phyloP scores from a whole-genome alignment of 2,797 vertebrate genomes.

The Pterois miles region DNA sequence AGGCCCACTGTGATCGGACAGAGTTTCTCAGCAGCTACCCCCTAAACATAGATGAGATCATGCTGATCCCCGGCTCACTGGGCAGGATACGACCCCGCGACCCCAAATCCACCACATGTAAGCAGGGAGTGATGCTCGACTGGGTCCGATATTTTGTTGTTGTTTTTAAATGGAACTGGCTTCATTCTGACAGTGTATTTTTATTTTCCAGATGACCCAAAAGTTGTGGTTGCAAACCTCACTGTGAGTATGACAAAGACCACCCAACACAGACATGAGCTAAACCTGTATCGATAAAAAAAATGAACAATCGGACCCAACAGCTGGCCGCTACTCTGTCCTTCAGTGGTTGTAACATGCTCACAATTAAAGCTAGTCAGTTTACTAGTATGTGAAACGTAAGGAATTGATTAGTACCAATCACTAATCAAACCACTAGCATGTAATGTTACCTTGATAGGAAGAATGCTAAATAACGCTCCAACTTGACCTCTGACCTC shows the following conservation, averaged over 20 bases:
- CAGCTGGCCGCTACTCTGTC: no score
- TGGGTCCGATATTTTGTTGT: background rate
- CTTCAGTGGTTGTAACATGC: no score
- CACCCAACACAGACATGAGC: background rate
- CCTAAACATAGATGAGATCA: conserved; percentile 91
- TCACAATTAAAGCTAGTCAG: no score
- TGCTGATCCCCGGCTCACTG: conserved; percentile 91
- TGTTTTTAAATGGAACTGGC: background rate
- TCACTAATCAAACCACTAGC: no score
- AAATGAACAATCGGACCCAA: no score
- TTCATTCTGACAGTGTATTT: conserved; percentile 6
- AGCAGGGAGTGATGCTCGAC: conserved; percentile 48
- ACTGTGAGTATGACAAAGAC: conserved; percentile 86
- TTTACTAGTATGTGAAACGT: no score
- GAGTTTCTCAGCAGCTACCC: conserved; percentile 94
- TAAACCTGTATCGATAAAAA: no score
- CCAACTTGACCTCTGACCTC: no score
- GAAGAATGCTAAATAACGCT: no score
- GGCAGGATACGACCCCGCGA: conserved; percentile 91
- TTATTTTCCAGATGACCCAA: conserved; percentile 89
- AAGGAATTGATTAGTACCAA: no score
- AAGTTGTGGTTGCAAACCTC: conserved; percentile 92
- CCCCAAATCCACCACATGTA: conserved; percentile 88
- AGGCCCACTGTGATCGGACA: conserved; percentile 92
- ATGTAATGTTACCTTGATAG: no score